These are phyloP conservation scores for Leptinotarsa rubiginosa DNA, from an alignment of 2,888 invertebrate species.

Conservation along the genomic window DNA sequence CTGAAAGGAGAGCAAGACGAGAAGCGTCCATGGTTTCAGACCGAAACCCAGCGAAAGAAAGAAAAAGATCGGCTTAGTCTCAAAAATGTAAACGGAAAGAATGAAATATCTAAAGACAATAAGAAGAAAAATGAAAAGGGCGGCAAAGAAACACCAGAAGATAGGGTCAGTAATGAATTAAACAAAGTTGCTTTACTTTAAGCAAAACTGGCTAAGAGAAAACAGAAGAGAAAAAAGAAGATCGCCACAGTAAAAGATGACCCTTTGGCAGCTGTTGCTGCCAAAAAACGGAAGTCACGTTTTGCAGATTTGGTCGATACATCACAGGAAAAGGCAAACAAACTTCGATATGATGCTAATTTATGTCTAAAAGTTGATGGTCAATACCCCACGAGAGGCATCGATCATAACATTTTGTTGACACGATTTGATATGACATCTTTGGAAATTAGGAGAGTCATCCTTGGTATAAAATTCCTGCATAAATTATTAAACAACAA, in stretches of 20 bases:
- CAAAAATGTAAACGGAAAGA: constrained; percentile 54
- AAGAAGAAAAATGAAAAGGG: constrained; percentile 63
- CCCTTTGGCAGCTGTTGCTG: constrained; percentile 27
- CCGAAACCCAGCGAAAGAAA: constrained; percentile 79
- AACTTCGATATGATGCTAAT: constrained; percentile 77
- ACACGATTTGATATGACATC: no score
- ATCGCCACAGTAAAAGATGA: constrained; percentile 74
- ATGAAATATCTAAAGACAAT: constrained; percentile 57
- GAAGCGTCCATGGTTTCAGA: constrained; percentile 85
- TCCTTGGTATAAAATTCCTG: no score
- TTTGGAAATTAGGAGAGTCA: no score
- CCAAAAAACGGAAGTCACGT: constrained; percentile 74
- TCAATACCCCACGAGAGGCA: no score
- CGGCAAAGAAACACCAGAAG: constrained; percentile 70
- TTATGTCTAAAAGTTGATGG: no score
- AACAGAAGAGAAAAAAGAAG: constrained; percentile 77
- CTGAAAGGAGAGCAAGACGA: constrained; percentile 68
- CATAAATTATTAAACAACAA: no score
- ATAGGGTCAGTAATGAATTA: constrained; percentile 74
- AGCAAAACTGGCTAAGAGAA: constrained; percentile 84
- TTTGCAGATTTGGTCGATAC: constrained; percentile 86
- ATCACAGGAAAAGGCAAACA: constrained; percentile 79
- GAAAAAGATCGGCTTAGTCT: constrained; percentile 78
- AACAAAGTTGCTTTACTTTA: constrained; percentile 83
- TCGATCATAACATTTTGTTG: no score